phyloP scores from a whole-genome alignment of 1,140 invertebrate genomes.

The Acyrthosiphon pisum region DNA sequence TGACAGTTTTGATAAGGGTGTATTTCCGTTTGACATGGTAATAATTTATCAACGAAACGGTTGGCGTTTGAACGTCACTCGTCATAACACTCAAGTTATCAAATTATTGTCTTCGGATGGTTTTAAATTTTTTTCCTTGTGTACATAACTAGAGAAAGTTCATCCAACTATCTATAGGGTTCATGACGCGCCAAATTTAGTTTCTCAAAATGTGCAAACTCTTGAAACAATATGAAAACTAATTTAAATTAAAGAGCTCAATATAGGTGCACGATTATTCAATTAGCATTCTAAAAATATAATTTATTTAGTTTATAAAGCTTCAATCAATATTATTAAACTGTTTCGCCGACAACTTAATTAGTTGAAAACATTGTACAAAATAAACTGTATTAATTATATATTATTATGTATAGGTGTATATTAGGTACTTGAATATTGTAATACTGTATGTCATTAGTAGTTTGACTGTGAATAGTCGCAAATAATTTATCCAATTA shows the following conservation, averaged over 20 bases:
- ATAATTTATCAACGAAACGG: slow-evolving; percentile 27
- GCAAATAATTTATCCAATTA: background rate
- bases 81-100: background rate
- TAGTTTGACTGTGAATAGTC: background rate
- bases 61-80: slow-evolving; percentile 7
- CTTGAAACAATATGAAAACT: background rate
- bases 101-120: background rate
- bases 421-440: background rate
- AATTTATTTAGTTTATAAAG: background rate
- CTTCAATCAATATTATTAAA: background rate
- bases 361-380: background rate
- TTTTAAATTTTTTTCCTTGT: background rate
- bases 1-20: slow-evolving; percentile 16
- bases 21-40: background rate
- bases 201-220: background rate
- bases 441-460: background rate
- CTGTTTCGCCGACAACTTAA: background rate
- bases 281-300: background rate
- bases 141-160: background rate
- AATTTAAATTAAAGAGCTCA: background rate
- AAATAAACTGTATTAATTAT: background rate
- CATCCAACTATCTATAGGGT: background rate
- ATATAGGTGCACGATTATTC: background rate
- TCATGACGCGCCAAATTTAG: background rate
- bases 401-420: background rate